phyloP scores from a whole-genome alignment of 2,888 invertebrate genomes.

The Terebella lapidaria region DNA sequence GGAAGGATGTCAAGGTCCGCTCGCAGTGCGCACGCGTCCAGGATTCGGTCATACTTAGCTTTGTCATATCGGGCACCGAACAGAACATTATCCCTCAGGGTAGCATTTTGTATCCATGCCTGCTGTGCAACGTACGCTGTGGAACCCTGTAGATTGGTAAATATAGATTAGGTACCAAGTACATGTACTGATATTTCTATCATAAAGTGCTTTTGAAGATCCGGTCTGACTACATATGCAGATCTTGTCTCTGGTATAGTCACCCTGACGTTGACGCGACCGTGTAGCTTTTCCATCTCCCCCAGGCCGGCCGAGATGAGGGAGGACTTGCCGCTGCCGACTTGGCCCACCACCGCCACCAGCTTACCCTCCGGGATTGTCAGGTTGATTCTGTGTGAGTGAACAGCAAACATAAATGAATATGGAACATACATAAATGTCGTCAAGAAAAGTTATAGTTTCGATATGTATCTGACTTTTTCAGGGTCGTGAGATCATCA shows the following conservation, averaged over 20 bases:
- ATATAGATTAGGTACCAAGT: neutral
- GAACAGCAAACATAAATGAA: no score
- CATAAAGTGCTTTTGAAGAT: no score
- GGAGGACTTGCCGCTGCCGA: constrained; percentile 73
- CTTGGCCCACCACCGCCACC: constrained; percentile 81
- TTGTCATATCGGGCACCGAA: constrained; percentile 76
- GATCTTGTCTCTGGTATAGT: no score
- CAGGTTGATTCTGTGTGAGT: constrained; percentile 69
- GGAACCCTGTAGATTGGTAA: constrained; percentile 46
- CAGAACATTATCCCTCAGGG: constrained; percentile 84
- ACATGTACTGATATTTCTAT: neutral
- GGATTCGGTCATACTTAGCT: constrained; percentile 65
- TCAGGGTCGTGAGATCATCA: constrained; percentile 30
- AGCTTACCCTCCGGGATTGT: constrained; percentile 65
- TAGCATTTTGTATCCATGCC: constrained; percentile 97
- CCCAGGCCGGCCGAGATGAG: constrained; percentile 47
- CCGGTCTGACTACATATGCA: no score
- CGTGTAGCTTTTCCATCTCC: constrained; percentile 45
- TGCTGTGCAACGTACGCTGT: constrained; percentile 59
- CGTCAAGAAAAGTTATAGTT: no score
- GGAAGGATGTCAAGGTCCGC: constrained; percentile 84
- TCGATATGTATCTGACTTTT: constrained; percentile 38
- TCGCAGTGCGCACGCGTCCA: constrained; percentile 84
- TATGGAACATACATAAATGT: no score
- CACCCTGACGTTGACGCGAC: constrained; percentile 38